Base-by-base conservation (phyloP, 2,113 vertebrate species). In the Pelecanoides urinatrix region DNA sequence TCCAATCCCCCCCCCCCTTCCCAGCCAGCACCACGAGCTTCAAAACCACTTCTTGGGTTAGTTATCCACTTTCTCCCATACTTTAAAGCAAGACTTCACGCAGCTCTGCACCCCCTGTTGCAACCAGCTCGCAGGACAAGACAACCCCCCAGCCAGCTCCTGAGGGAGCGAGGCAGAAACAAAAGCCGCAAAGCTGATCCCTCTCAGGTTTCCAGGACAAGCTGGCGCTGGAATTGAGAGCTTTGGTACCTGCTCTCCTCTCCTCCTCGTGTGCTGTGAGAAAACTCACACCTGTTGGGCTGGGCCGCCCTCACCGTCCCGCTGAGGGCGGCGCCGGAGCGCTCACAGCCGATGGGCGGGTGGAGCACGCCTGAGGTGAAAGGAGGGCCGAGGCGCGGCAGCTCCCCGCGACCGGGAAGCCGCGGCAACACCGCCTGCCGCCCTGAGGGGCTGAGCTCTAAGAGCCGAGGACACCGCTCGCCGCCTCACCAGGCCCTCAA, bases 331-430 rank as follows among this genome's bases (percentile, higher is more conserved):
- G 2, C 0, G 8, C 45, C 34, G 5, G 1, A 14, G 38, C 13
- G 1, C 17, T 10, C 0, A 2, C 79, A 4, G 3, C 3, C 6
- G 5, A 3, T 2, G 4, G 4, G 11, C 20, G 6, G 20, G 8
- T 2, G 4, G 9, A 14, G 27, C 36, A 1, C 36, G 1, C 34
- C 91, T 4, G 13, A 58, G 14, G 38, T 1, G 4, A 19, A 6
- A 0, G 5, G 5, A 10, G 0, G 3, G 3, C 3, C 4, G 11
- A 26, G 2, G 13, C 12, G 15, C 2, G 12, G 52, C 6, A 10
- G 6, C 13, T 21, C 13, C 17, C 22, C 21, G 3, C 2, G 5
- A n/a, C 21, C 45, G 26, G 34, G 11, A 27, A 29, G 9, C 19
- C 15, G n/a, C 58, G 7, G 45, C 45, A 4, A 9, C 36, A 13